These are phyloP conservation scores for Brachylomia viminalis DNA, from an alignment of 2,888 invertebrate species.

Conservation along the genomic window DNA sequence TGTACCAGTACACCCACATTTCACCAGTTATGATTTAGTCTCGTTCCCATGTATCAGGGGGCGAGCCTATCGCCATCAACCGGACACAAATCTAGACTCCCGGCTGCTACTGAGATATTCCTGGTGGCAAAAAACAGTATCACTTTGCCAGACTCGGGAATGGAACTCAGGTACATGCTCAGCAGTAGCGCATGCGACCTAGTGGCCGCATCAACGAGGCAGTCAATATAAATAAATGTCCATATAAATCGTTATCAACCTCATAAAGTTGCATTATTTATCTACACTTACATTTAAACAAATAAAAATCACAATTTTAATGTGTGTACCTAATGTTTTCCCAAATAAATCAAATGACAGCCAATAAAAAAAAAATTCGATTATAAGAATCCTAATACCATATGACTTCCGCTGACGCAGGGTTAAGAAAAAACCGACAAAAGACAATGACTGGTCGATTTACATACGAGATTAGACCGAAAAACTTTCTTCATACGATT, in stretches of 20 bases:
- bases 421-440: conserved; percentile 72
- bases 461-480: conserved; percentile 84
- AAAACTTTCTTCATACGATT: conserved; percentile 74
- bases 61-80: too few relatives aligned
- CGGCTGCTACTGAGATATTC: too few relatives aligned
- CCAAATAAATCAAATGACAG: conserved; percentile 49
- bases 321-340: conserved; percentile 40
- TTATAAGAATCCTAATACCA: conserved; percentile 77
- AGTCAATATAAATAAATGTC: background rate
- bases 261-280: background rate
- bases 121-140: too few relatives aligned
- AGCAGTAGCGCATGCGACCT: too few relatives aligned
- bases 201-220: too few relatives aligned
- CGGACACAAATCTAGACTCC: too few relatives aligned
- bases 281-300: conserved; percentile 7
- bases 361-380: conserved; percentile 66
- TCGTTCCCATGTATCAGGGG: too few relatives aligned
- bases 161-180: too few relatives aligned
- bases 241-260: background rate
- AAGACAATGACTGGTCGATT: conserved; percentile 88
- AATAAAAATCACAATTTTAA: conserved; percentile 37
- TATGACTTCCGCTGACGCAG: conserved; percentile 78
- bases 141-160: too few relatives aligned
- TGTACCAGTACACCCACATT: too few relatives aligned
- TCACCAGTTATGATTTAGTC: too few relatives aligned